Evolutionary conservation across 2,797 vertebrate genomes (phyloP).

Genomic region (Antrozous pallidus): DNA sequence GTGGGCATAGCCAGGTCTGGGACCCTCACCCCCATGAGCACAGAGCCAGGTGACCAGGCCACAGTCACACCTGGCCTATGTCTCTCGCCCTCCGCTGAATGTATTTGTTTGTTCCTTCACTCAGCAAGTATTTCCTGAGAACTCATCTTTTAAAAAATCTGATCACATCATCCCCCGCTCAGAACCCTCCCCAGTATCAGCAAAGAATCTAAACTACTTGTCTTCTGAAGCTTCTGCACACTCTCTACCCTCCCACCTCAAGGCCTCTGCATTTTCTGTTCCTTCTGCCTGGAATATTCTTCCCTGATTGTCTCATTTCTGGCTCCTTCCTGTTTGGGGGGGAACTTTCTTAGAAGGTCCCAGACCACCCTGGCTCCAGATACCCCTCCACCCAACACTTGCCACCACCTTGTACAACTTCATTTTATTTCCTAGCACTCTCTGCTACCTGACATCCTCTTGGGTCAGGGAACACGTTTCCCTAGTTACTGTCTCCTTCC

Average conservation of each 20-base stretch:
- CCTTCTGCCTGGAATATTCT: background rate
- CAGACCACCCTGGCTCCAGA: background rate
- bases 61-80: background rate
- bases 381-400: background rate
- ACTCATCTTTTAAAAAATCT: background rate
- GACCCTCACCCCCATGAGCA: background rate
- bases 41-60: background rate
- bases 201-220: background rate
- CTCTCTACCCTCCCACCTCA: background rate
- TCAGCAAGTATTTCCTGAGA: constrained; percentile 20
- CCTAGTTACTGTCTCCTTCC: background rate
- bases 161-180: background rate
- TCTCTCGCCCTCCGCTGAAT: background rate
- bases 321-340: background rate
- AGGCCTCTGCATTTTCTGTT: background rate
- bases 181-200: background rate
- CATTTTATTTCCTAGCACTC: background rate
- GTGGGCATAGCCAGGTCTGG: no score
- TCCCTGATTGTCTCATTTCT: background rate
- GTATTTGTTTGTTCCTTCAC: background rate
- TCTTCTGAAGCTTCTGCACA: background rate
- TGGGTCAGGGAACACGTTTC: background rate
- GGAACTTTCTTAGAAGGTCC: background rate
- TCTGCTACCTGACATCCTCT: background rate
- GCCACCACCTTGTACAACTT: background rate